Conservation (phyloP, 2,888 invertebrate genomes). For the Tiphia femorata region DNA sequence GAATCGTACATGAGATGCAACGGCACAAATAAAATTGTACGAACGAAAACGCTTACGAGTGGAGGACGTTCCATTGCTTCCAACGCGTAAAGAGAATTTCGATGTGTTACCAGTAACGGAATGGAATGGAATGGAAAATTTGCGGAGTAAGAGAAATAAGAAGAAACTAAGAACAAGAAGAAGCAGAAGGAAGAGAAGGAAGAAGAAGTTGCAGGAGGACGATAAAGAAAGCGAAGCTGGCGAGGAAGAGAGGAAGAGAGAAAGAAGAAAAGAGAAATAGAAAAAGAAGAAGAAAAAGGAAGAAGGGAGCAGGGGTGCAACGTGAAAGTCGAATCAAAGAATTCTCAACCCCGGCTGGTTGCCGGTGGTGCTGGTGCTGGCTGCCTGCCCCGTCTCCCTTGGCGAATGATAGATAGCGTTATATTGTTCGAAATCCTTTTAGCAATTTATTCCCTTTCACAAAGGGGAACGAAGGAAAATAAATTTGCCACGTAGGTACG, state of each 20-base stretch:
- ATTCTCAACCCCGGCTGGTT: constrained; percentile 35
- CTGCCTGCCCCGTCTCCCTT: constrained; percentile 24
- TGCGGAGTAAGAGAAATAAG: too few relatives aligned
- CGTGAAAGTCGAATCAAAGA: constrained; percentile 52
- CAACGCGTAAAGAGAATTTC: too few relatives aligned
- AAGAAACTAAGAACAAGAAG: too few relatives aligned
- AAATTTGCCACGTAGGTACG: constrained; percentile 51
- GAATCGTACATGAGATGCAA: too few relatives aligned
- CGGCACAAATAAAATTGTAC: too few relatives aligned
- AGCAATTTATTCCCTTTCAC: constrained; percentile 56
- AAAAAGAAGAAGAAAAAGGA: neutral
- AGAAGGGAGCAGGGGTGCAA: neutral
- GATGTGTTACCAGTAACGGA: too few relatives aligned
- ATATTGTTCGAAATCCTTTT: constrained; percentile 61
- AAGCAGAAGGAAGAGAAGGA: too few relatives aligned
- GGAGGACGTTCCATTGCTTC: too few relatives aligned
- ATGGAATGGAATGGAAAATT: too few relatives aligned
- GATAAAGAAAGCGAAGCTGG: neutral
- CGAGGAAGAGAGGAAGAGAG: constrained; percentile 1
- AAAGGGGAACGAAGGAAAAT: constrained; percentile 51
- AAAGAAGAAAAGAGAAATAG: constrained; percentile 1
- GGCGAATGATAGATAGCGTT: constrained; percentile 52
- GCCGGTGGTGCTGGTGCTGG: too few relatives aligned
- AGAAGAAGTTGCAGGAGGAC: too few relatives aligned
- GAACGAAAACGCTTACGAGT: too few relatives aligned